Base-by-base conservation (phyloP, 2,113 vertebrate genomes). In the Microcebus tavaratra region DNA sequence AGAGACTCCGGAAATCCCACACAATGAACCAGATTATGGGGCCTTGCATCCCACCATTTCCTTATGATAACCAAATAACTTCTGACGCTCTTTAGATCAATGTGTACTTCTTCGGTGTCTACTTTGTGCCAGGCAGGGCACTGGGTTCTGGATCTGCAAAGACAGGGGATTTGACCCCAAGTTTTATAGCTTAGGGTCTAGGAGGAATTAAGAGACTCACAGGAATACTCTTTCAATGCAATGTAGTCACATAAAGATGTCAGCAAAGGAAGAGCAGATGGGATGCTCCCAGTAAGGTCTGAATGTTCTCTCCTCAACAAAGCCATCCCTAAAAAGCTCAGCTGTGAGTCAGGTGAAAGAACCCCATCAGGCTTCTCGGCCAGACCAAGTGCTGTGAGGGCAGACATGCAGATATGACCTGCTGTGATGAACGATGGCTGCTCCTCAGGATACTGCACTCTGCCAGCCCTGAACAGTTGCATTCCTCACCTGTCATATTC, bases 381-480 rank as follows among this genome's bases (percentile, higher is more conserved):
- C 55, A 34, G 23, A 95, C 27, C 18, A 20, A 25, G 6, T 1
- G n/a, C 25, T 29, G 12, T 59, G 70, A 73, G 29, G 63, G 42
- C 25, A 36, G 5, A 36, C 8, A 29, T 0, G 1, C 1, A 7
- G 9, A 39, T 1, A 8, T 67, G 34, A 63, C 42, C 34, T 42
- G 25, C 45, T 1, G 1, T 34, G 27, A 21, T n/a, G 39, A 42
- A 25, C 13, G 4, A 15, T 17, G 50, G 23, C 8, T 1, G 5
- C 25, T 36, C 5, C 23, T 89, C 29, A 1, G n/a, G 12, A 45
- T 21, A 63, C 29, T 10, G 5, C 0, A 2, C 34, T 25, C 39
- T 9, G 45, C 34, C 68, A 5, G 36, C 12, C 34, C 39, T 50
- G 7, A 0, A 3, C 2, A 6, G 5, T 45, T 42, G 57, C 9